Percentiles rank a stretch among this genome's conserved stretches.
Conservation (phyloP, 2,888 invertebrate species). For the Hedya salicella region DNA sequence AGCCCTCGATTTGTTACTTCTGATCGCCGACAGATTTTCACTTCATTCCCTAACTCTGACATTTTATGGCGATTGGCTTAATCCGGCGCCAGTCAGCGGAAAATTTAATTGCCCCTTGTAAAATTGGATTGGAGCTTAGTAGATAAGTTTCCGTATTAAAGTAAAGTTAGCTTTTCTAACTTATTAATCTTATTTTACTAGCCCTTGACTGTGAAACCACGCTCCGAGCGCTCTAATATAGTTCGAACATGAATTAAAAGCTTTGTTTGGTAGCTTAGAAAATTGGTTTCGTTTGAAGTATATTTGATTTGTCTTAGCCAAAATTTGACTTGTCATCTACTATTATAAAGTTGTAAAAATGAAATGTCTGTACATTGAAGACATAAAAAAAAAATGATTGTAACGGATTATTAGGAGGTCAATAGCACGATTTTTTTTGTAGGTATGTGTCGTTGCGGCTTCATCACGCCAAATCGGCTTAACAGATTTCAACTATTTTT, state of each 20-base stretch:
- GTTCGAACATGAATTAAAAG: neutral
- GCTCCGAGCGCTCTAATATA: neutral
- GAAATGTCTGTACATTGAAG: no score
- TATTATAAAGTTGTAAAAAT: no score
- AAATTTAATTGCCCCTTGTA: slow-evolving; percentile 27
- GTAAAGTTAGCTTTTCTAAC: slow-evolving; percentile 20
- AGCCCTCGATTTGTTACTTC: neutral
- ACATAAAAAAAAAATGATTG: no score
- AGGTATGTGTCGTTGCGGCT: no score
- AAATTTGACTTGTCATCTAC: no score
- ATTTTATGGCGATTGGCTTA: slow-evolving; percentile 28
- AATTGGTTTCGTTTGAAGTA: neutral
- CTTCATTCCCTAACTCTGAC: slow-evolving; percentile 20
- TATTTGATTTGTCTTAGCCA: neutral
- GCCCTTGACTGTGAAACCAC: neutral
- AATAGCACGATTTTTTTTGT: no score
- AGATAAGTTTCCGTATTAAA: slow-evolving; percentile 19
- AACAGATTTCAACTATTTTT: no score
- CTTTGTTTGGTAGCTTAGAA: neutral
- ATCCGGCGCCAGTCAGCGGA: slow-evolving; percentile 7
- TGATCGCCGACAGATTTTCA: slow-evolving; percentile 5
- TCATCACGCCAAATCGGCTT: no score
- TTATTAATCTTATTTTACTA: slow-evolving; percentile 14
- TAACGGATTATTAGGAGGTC: no score
- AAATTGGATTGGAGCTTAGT: slow-evolving; percentile 18